Percentiles rank a stretch among this genome's conserved stretches.
These are phyloP conservation scores for Drosophila erecta DNA, from an alignment of 1,140 invertebrate species.

Conservation along the genomic window DNA sequence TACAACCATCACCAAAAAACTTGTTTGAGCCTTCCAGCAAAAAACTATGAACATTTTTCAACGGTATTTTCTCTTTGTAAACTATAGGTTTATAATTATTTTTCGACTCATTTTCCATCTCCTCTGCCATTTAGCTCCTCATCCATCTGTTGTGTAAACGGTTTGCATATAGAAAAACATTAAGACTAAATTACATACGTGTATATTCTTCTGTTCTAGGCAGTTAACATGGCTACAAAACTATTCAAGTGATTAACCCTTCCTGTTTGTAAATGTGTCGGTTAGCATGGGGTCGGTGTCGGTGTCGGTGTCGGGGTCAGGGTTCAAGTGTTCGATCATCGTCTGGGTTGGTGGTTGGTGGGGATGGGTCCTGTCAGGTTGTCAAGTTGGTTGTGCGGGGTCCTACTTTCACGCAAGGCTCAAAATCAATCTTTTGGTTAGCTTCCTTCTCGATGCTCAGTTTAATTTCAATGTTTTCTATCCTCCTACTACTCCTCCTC, in stretches of 20 bases:
- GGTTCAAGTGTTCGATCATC: slow-evolving; percentile 7
- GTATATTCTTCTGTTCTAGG: slow-evolving; percentile 76
- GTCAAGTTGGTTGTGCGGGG: slow-evolving; percentile 1
- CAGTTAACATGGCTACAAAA: slow-evolving; percentile 81
- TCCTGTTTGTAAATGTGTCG: slow-evolving; percentile 55
- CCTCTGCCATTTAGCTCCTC: slow-evolving; percentile 1
- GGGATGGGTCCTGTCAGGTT: slow-evolving; percentile 1
- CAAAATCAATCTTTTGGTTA: slow-evolving; percentile 66
- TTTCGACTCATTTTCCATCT: slow-evolving; percentile 20
- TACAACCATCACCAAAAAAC: slow-evolving; percentile 63
- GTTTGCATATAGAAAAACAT: slow-evolving; percentile 45
- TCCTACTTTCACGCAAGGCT: slow-evolving; percentile 49
- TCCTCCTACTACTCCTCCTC: not conserved
- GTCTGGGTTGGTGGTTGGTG: slow-evolving; percentile 1
- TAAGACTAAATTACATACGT: slow-evolving; percentile 68
- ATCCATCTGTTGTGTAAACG: slow-evolving; percentile 28
- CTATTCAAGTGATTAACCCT: slow-evolving; percentile 72
- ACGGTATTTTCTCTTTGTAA: slow-evolving; percentile 10
- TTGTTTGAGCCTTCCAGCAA: slow-evolving; percentile 55
- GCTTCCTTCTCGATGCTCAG: slow-evolving; percentile 37
- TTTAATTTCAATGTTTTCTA: slow-evolving; percentile 44
- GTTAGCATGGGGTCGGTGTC: slow-evolving; percentile 29
- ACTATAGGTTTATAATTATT: slow-evolving; percentile 7
- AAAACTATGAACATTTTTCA: slow-evolving; percentile 49
- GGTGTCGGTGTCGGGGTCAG: not conserved